Base-by-base conservation (phyloP, 2,888 invertebrate species). In the Byasa hedistus region DNA sequence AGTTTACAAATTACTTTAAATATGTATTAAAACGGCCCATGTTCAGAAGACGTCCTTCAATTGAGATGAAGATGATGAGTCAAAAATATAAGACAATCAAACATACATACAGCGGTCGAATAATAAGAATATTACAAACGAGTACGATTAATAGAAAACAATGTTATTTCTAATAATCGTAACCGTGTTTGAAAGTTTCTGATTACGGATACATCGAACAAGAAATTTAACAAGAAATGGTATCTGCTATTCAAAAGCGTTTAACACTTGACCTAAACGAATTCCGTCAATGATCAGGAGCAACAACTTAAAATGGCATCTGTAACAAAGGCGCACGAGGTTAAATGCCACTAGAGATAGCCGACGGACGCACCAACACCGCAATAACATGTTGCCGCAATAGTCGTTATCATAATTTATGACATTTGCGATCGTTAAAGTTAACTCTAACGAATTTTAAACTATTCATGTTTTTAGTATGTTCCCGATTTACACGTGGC, bases 331-430 rank as follows among this genome's bases (percentile, higher is more conserved):
- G 58, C 24, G 32, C 17, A 19, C 55, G 66, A 63, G 63, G 66
- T 66, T 56, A 63, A 66, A 66, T 63, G 66, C 22, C 66, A 60
- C 21, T 24, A 48, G 27, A 44, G 66, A 66, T 66, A 63, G 62
- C 23, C 55, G 39, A 48, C n/a, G n/a, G 58, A 62, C 62, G 55
- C 63, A 63, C 63, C 58, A 51, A 55, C 57, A 62, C 66, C 66
- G 32, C 52, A 61, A 39, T 57, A 61, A 66, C 61, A 57, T 58
- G 54, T 66, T 66, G 66, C 56, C 27, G 48, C 54, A 59, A 61
- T 51, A 24, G 17, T 24, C 56, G 59, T 63, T 58, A 66, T 66
- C 58, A 66, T 63, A 66, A 56, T 59, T 66, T 63, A 66, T 63
- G 58, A 66, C 55, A 55, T 59, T 63, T 63, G 59, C 10, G 22